Conservation (phyloP, 1,140 invertebrate genomes). For the Drosophila ambigua region DNA sequence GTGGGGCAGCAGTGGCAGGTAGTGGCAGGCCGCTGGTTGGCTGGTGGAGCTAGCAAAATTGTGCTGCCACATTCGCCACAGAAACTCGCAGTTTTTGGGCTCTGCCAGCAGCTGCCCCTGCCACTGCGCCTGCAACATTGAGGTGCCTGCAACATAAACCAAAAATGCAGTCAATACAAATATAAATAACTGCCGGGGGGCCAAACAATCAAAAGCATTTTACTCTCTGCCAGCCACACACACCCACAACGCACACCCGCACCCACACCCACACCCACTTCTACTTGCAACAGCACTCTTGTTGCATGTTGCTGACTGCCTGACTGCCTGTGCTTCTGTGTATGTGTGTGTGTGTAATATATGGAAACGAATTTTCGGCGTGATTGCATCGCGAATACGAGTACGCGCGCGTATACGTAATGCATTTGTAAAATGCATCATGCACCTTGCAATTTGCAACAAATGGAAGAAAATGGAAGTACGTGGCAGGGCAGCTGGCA, state of each 20-base stretch:
- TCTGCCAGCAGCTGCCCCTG: background rate
- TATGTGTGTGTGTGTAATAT: conserved; percentile 38
- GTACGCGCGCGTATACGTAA: conserved; percentile 53
- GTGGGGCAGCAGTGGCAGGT: no score
- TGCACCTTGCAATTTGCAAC: conserved; percentile 28
- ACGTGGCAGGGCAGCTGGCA: background rate
- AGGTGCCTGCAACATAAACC: conserved; percentile 42
- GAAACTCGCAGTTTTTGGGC: background rate
- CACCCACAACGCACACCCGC: background rate
- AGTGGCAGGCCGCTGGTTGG: no score
- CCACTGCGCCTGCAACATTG: background rate
- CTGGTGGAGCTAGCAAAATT: conserved; percentile 27
- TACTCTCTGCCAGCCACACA: background rate
- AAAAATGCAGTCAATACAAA: conserved; percentile 61
- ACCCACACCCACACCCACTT: background rate
- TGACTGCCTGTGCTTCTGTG: background rate
- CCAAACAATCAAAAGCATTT: conserved; percentile 65
- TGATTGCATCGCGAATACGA: conserved; percentile 55
- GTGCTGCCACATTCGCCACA: conserved; percentile 36
- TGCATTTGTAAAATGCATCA: conserved; percentile 51
- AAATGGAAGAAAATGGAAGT: no score
- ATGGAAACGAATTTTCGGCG: conserved; percentile 60
- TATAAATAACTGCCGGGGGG: conserved; percentile 53
- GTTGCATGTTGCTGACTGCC: background rate
- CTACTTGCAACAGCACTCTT: background rate